Evolutionary conservation across 1,140 invertebrate species (phyloP).

Genomic region (Stenopsyche tienmushanensis): DNA sequence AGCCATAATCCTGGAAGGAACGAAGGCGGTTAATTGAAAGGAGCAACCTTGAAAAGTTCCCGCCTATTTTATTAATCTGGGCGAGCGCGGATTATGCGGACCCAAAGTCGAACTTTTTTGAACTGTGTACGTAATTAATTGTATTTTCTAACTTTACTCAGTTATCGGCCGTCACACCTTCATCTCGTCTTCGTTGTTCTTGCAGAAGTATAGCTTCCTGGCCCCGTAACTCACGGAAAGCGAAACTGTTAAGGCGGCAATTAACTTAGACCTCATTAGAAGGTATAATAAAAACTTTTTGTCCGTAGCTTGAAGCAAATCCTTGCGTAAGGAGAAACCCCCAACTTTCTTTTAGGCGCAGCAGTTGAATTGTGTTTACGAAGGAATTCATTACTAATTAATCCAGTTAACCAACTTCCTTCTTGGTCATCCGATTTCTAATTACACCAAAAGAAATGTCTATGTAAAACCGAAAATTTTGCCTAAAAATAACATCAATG

Average conservation of each 20-base stretch:
- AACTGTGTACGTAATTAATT: slow-evolving; percentile 39
- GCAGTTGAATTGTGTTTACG: no score
- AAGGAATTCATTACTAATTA: no score
- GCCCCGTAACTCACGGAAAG: slow-evolving; percentile 26
- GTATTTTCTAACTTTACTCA: slow-evolving; percentile 27
- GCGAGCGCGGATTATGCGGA: neutral
- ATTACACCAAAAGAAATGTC: no score
- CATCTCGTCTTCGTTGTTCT: slow-evolving; percentile 13
- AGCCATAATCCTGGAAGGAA: neutral
- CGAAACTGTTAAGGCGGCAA: slow-evolving; percentile 40
- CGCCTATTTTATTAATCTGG: neutral
- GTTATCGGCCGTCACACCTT: slow-evolving; percentile 33
- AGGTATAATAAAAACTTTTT: slow-evolving; percentile 41
- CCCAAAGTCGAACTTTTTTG: slow-evolving; percentile 13
- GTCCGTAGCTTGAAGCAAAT: slow-evolving; percentile 36
- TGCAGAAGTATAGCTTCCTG: slow-evolving; percentile 6
- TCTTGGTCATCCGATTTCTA: no score
- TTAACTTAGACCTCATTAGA: slow-evolving; percentile 42
- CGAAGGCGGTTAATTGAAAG: neutral
- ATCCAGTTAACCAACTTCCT: no score
- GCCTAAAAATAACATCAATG: no score
- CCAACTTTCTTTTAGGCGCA: no score
- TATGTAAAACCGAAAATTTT: no score
- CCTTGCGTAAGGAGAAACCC: no score
- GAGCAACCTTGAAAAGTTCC: neutral